Evolutionary conservation across 2,888 invertebrate genomes (phyloP).

Genomic region (Peribatodes rhomboidaria): DNA sequence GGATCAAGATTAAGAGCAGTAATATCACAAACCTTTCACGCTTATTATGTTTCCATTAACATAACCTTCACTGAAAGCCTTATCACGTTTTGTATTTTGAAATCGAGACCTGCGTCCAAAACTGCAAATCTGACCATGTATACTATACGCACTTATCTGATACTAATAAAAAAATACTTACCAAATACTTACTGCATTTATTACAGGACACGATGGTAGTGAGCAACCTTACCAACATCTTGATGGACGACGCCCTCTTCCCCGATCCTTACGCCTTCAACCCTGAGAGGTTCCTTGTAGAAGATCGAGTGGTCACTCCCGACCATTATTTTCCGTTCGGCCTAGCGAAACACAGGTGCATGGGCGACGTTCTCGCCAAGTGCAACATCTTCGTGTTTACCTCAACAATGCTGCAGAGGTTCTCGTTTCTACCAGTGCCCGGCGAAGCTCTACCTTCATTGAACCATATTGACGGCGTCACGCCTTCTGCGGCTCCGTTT

Average conservation of each 20-base stretch:
- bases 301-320: conserved; percentile 88
- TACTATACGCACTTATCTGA: too few relatives aligned
- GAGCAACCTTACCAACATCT: conserved; percentile 90
- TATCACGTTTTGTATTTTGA: too few relatives aligned
- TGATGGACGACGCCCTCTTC: conserved; percentile 90
- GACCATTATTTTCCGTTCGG: conserved; percentile 93
- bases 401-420: conserved; percentile 91
- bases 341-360: conserved; percentile 91
- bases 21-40: too few relatives aligned
- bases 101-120: too few relatives aligned
- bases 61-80: too few relatives aligned
- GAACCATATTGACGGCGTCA: conserved; percentile 91
- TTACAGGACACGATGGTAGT: conserved; percentile 92
- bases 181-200: background rate
- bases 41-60: too few relatives aligned
- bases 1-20: too few relatives aligned
- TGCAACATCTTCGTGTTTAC: conserved; percentile 93
- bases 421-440: conserved; percentile 88
- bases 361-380: conserved; percentile 92
- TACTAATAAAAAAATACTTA: too few relatives aligned
- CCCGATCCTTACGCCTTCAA: conserved; percentile 90
- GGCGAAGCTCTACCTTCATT: conserved; percentile 88
- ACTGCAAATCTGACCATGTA: too few relatives aligned
- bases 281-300: conserved; percentile 91
- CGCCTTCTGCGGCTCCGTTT: conserved; percentile 91